Base-by-base conservation (phyloP, 2,113 vertebrate genomes). In the Sprattus sprattus region DNA sequence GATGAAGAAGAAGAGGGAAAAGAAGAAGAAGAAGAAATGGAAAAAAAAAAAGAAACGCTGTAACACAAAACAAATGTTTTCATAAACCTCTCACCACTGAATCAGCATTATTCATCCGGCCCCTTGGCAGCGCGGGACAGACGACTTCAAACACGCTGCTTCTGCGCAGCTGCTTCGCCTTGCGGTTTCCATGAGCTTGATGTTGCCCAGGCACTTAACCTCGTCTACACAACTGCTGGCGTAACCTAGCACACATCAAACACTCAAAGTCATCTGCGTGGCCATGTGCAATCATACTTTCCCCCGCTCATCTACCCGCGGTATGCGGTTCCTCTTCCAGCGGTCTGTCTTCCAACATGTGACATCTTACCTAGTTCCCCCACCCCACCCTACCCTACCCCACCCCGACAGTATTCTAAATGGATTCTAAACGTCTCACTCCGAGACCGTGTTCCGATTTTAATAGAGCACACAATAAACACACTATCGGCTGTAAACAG, bases 21-120 rank as follows among this genome's bases (percentile, higher is more conserved):
- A 78, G n/a, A 28, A 28, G 10, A 39, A 16, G 11, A 15, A 16
- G 25, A 32, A 3, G n/a, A 75, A 2, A 71, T n/a, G 89, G 67
- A 89, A 83, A 57, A 80, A 89, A 39, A 71, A 15, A 11, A 11
- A 78, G 25, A 78, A 78, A 78, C 71, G 28, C 28, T 82, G 86
- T 91, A 92, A 92, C 89, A 60, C 87, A 92, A 92, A 92, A 92
- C 93, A 94, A 93, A 95, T 93, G 92, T 93, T 93, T 93, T 92
- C 86, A 88, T 87, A 87, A 90, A 92, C 84, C 90, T 80, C 89
- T 86, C 90, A 4, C 83, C 88, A 89, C 90, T 93, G 92, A 93
- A 92, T 94, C 93, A 93, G 92, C 92, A 88, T 91, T 91, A 89
- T 85, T 91, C 88, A 88, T 87, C 90, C 86, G 45, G 25, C 83